Conservation (phyloP, 2,888 invertebrate genomes). For the Drosophila anceps region DNA sequence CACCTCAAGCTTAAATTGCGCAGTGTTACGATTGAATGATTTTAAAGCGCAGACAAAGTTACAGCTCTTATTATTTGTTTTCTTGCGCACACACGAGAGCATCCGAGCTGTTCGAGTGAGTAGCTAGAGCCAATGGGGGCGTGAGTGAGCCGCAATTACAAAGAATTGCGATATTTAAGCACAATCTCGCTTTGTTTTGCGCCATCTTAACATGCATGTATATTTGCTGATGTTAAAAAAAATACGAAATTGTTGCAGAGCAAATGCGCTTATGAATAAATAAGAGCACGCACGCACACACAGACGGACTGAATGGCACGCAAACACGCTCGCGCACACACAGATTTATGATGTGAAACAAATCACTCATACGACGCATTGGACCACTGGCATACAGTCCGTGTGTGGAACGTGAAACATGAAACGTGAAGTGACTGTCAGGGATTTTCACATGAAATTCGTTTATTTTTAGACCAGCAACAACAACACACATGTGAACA, state of each 20-base stretch:
- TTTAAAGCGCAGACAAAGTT: constrained; percentile 35
- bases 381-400: constrained; percentile 24
- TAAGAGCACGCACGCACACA: constrained; percentile 40
- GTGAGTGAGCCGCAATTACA: constrained; percentile 34
- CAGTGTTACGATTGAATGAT: constrained; percentile 43
- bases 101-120: not conserved
- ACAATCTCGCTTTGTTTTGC: constrained; percentile 30
- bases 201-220: constrained; percentile 14
- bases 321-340: constrained; percentile 42
- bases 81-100: constrained; percentile 10
- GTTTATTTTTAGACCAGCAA: constrained; percentile 47
- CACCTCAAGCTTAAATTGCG: constrained; percentile 11
- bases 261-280: constrained; percentile 70
- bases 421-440: constrained; percentile 59
- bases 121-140: not conserved
- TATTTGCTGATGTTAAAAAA: constrained; percentile 49
- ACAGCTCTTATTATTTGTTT: constrained; percentile 27
- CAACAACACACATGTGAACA: constrained; percentile 28
- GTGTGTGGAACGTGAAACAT: constrained; percentile 40
- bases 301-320: constrained; percentile 26
- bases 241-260: constrained; percentile 49
- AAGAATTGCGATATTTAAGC: constrained; percentile 43
- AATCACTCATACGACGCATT: constrained; percentile 63
- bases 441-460: constrained; percentile 51
- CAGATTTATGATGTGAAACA: constrained; percentile 59